phyloP scores from a whole-genome alignment of 2,113 vertebrate genomes.

The Scytalopus superciliaris region DNA sequence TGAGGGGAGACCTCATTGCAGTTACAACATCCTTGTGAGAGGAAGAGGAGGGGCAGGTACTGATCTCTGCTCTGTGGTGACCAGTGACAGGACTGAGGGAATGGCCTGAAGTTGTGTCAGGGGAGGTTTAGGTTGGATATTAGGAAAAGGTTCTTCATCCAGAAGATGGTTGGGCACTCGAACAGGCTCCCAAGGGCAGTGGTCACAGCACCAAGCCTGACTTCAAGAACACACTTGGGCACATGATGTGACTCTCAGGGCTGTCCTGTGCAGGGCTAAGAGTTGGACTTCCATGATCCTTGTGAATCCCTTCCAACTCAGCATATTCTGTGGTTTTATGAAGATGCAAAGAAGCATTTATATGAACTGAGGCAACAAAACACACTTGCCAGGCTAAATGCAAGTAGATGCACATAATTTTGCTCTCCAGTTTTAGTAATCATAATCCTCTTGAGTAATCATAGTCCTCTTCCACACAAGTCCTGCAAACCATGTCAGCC shows the following conservation, averaged over 20 bases:
- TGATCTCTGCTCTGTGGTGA: neutral
- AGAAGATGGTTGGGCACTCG: neutral
- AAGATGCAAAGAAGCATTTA: neutral
- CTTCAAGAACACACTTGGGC: neutral
- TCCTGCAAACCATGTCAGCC: neutral
- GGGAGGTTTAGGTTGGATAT: neutral
- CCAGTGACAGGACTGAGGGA: neutral
- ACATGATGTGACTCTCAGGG: neutral
- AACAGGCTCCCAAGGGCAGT: neutral
- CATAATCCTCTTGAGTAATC: no score
- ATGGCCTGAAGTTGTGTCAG: neutral
- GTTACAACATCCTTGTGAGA: neutral
- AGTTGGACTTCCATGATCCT: neutral
- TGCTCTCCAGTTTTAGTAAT: neutral
- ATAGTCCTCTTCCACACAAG: rapidly evolving
- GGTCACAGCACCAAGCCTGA: neutral
- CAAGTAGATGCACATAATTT: neutral
- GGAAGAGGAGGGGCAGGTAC: neutral
- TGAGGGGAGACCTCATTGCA: neutral
- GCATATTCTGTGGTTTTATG: neutral
- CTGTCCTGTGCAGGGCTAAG: neutral
- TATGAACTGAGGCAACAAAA: neutral
- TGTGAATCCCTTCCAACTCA: neutral
- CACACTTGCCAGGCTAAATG: neutral
- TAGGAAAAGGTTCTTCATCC: neutral